Conservation (phyloP, 1,140 invertebrate species). For the Brachionus paranguensis region DNA sequence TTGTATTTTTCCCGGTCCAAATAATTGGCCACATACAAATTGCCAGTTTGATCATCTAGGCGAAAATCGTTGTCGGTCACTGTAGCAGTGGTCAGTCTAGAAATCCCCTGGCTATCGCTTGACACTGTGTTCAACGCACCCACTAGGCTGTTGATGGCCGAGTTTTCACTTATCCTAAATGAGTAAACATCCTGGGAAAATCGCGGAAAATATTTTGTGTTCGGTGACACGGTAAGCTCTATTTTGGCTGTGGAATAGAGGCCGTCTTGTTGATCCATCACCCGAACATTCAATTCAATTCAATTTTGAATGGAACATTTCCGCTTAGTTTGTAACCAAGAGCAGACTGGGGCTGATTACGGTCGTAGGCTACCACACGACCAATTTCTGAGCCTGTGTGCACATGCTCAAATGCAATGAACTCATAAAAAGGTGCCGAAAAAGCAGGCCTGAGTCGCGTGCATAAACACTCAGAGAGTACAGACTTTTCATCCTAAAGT, state of each 20-base stretch:
- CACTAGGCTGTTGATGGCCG: background rate
- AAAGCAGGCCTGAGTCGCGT: background rate
- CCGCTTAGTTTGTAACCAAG: background rate
- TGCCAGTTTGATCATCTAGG: slow-evolving; percentile 14
- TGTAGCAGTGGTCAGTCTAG: background rate
- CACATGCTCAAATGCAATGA: slow-evolving; percentile 8
- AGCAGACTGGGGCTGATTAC: background rate
- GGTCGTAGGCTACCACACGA: background rate
- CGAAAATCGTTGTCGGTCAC: background rate
- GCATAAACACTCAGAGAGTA: slow-evolving; percentile 4
- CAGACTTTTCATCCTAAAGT: slow-evolving; percentile 14
- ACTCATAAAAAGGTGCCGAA: slow-evolving; percentile 38
- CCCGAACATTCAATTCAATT: background rate
- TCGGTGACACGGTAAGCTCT: background rate
- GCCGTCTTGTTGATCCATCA: slow-evolving; percentile 13
- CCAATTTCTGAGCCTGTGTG: background rate
- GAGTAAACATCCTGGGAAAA: slow-evolving; percentile 12
- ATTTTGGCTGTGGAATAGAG: slow-evolving; percentile 17
- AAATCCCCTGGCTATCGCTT: background rate
- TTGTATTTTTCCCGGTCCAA: slow-evolving; percentile 20
- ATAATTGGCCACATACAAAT: slow-evolving; percentile 19
- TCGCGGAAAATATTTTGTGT: slow-evolving; percentile 13
- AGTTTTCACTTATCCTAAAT: slow-evolving; percentile 20
- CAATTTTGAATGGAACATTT: slow-evolving; percentile 7
- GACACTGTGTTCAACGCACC: background rate